phyloP scores from a whole-genome alignment of 1,140 invertebrate species.

The Nylanderia fulva region DNA sequence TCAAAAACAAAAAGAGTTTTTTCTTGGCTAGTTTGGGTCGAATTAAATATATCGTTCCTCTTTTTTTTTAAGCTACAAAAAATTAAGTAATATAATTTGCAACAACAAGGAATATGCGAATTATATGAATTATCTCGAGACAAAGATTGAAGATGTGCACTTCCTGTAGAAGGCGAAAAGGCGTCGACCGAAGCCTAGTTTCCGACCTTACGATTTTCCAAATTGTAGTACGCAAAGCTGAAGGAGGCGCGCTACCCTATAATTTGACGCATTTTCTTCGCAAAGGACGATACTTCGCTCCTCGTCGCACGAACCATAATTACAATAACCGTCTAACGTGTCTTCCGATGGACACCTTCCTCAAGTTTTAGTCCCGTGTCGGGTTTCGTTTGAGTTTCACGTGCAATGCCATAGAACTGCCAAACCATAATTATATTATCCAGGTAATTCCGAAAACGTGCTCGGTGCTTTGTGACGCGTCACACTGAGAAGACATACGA shows the following conservation, averaged over 20 bases:
- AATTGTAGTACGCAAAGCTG: conserved; percentile 46
- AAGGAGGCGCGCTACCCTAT: conserved; percentile 40
- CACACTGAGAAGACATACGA: not conserved
- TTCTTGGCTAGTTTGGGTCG: too few species aligned
- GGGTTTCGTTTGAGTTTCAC: conserved; percentile 30
- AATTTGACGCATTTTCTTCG: conserved; percentile 58
- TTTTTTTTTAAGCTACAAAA: not conserved
- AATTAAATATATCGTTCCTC: too few species aligned
- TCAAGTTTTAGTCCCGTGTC: conserved; percentile 36
- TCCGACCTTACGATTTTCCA: conserved; percentile 57
- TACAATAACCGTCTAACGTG: conserved; percentile 39
- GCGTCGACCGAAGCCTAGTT: conserved; percentile 12
- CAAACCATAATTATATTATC: conserved; percentile 56
- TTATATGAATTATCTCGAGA: conserved; percentile 14
- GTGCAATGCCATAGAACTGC: conserved; percentile 26
- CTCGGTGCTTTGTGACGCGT: conserved; percentile 38
- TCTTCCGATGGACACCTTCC: conserved; percentile 54
- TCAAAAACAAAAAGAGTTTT: too few species aligned
- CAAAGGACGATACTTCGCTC: conserved; percentile 47
- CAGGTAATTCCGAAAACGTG: conserved; percentile 38
- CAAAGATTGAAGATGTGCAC: conserved; percentile 17
- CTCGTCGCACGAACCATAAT: conserved; percentile 52
- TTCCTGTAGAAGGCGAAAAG: conserved; percentile 29
- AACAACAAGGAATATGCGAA: not conserved
- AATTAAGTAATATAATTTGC: not conserved